Evolutionary conservation across 2,797 vertebrate genomes (phyloP).

Genomic region (Chelonia mydas): DNA sequence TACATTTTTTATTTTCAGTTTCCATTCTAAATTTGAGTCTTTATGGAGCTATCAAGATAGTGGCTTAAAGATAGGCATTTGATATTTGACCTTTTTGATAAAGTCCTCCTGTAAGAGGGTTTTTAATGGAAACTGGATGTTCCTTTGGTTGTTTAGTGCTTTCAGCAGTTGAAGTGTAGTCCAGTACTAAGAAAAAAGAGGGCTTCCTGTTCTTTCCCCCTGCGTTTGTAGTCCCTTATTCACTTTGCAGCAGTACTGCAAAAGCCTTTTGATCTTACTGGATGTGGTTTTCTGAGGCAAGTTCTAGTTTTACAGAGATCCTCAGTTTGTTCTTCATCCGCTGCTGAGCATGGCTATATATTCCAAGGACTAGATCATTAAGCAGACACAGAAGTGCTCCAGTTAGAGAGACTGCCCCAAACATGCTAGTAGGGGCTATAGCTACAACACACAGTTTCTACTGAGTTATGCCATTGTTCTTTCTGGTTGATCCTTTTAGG

Average conservation of each 20-base stretch:
- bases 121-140: neutral
- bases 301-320: neutral
- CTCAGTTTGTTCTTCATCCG: neutral
- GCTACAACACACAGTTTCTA: neutral
- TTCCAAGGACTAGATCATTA: neutral
- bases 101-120: neutral
- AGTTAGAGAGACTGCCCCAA: neutral
- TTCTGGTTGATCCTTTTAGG: neutral
- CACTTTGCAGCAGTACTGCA: neutral
- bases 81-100: neutral
- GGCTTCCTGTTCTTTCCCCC: neutral
- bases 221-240: neutral
- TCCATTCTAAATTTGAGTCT: neutral
- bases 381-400: neutral
- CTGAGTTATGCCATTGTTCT: neutral
- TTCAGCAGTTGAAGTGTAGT: neutral
- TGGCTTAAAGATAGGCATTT: neutral
- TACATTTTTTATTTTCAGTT: conserved; percentile 3
- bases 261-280: neutral
- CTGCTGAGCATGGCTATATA: neutral
- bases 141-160: neutral
- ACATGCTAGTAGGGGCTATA: neutral
- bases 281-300: neutral
- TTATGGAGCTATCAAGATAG: neutral
- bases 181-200: neutral